Percentiles rank a stretch among this genome's conserved stretches.
These are phyloP conservation scores for Oophaga sylvatica DNA, from an alignment of 2,797 vertebrate genomes.

Conservation along the genomic window DNA sequence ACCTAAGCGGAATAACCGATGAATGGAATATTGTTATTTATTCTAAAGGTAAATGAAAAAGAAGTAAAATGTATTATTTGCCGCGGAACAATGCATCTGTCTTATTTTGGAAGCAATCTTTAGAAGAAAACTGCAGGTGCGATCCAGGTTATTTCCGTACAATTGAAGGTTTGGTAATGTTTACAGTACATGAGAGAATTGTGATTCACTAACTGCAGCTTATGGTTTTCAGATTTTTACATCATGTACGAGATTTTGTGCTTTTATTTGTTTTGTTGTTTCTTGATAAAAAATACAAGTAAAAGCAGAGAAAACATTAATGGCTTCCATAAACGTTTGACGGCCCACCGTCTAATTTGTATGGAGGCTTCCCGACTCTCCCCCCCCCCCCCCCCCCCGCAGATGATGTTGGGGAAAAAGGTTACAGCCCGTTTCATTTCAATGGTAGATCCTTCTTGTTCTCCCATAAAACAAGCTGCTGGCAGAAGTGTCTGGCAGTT, in stretches of 20 bases:
- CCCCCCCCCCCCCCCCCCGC: too few species aligned
- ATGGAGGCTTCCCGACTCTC: too few species aligned
- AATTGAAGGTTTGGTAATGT: constrained; percentile 1
- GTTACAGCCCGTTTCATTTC: too few species aligned
- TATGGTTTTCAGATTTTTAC: not conserved
- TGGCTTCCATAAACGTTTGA: not conserved
- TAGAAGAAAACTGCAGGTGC: not conserved
- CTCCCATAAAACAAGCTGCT: too few species aligned
- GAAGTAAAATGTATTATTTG: constrained; percentile 34
- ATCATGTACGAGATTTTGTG: not conserved
- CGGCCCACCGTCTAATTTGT: too few species aligned
- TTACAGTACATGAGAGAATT: not conserved
- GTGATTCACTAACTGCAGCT: not conserved
- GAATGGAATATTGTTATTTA: constrained; percentile 26
- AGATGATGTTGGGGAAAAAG: too few species aligned
- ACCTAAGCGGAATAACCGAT: constrained; percentile 21
- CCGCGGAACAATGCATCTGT: not conserved
- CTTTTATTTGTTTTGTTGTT: not conserved
- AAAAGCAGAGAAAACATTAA: not conserved
- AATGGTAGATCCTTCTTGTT: too few species aligned
- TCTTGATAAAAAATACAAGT: not conserved
- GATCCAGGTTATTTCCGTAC: not conserved
- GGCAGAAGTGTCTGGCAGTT: too few species aligned
- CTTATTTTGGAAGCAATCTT: constrained; percentile 10
- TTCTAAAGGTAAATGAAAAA: constrained; percentile 42